A percentile compares a stretch with the other conserved stretches of the same genome.
These are phyloP conservation scores for Bryconaethiops microstoma DNA, from an alignment of 2,797 vertebrate species.

Conservation along the genomic window DNA sequence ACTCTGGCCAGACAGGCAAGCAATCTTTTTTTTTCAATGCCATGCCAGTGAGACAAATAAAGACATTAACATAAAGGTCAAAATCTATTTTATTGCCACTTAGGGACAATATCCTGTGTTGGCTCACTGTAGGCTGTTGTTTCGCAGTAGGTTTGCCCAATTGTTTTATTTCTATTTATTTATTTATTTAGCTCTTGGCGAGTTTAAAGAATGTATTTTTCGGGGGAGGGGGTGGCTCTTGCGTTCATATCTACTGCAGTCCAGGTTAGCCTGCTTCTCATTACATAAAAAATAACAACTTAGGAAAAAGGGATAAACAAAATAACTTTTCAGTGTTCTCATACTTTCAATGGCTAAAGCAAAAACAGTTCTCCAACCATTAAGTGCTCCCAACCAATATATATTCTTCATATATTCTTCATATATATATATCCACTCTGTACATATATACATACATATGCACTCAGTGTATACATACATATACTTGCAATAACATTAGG, in stretches of 20 bases:
- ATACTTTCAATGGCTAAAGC: not conserved
- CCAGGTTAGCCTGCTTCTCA: not conserved
- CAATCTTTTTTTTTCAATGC: constrained; percentile 1
- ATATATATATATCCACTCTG: too few species aligned
- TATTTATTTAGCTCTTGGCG: too few species aligned
- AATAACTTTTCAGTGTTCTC: not conserved
- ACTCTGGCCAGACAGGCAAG: constrained; percentile 22
- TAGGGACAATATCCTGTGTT: not conserved
- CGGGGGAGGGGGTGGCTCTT: not conserved
- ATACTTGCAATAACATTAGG: too few species aligned
- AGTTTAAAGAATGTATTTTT: too few species aligned
- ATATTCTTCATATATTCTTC: too few species aligned
- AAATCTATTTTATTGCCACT: constrained; percentile 43
- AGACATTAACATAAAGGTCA: constrained; percentile 48
- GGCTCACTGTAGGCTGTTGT: not conserved
- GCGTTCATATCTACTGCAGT: not conserved
- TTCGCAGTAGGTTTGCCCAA: not conserved
- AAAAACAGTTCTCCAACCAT: too few species aligned
- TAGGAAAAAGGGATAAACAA: not conserved
- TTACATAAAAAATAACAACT: not conserved
- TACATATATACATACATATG: too few species aligned
- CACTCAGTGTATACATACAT: too few species aligned
- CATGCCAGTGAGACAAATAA: constrained; percentile 41
- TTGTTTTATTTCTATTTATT: constrained; percentile 19
- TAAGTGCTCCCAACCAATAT: too few species aligned